Base-by-base conservation (phyloP, 2,888 invertebrate species). In the Acanthosepion esculentum region DNA sequence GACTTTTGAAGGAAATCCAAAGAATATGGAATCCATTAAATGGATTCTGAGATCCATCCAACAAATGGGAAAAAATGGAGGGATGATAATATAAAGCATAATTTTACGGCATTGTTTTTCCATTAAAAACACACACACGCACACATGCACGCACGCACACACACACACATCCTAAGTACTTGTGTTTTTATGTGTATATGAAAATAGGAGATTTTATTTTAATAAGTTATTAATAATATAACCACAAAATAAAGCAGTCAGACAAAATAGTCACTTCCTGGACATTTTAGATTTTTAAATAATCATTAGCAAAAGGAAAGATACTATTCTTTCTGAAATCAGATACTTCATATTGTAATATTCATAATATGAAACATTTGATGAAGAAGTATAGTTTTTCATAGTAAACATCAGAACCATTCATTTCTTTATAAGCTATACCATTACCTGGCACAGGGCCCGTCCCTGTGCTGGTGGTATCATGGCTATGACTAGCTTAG, bases 1-100 rank as follows among this genome's bases (percentile, higher is more conserved):
- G 78, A 78, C 78, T 78, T 78, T 78, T 78, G n/a, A 78, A 78
- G 78, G 78, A 78, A 78, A 78, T 78, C 78, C 78, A 78, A 78
- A 78, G 78, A 78, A 78, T 78, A 78, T 78, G 78, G n/a, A n/a
- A 78, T n/a, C 78, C 78, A 78, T 78, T 78, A 78, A 78, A 78
- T 78, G 33, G n/a, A 78, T 78, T 78, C 78, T 78, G 78, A 78
- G 78, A 12, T 78, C 78, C n/a, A 78, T 78, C 78, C n/a, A 78
- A 78, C n/a, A 78, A 78, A 78, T n/a, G 78, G n/a, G 33, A 78
- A 78, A n/a, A 78, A n/a, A 78, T 15, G 15, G n/a, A 64, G 33
- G n/a, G n/a, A 33, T n/a, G 15, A 33, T 78, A 33, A 33, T 78
- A 15, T n/a, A n/a, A n/a, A 78, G 78, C 78, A 78, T 33, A 78